Conservation (phyloP, 2,113 vertebrate species). For the Aleadryas rufinucha region DNA sequence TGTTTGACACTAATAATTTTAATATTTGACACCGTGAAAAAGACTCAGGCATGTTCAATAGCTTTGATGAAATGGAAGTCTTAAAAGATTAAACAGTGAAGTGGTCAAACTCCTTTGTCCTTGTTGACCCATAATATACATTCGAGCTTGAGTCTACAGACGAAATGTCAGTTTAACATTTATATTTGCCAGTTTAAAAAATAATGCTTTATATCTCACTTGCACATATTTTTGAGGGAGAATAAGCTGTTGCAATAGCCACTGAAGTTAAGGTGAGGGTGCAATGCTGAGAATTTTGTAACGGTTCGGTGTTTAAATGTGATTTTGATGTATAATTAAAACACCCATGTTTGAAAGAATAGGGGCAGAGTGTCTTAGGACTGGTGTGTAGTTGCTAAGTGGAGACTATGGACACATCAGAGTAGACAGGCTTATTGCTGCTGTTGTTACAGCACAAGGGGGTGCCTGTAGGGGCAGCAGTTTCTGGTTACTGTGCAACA, state of each 20-base stretch:
- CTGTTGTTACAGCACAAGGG: not conserved
- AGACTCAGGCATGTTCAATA: not conserved
- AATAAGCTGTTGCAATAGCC: not conserved
- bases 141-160: not conserved
- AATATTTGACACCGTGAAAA: not conserved
- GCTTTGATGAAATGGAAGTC: not conserved
- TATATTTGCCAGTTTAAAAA: not conserved
- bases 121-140: not conserved
- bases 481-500: not conserved
- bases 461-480: not conserved
- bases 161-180: not conserved
- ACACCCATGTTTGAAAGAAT: not conserved
- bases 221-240: not conserved
- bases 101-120: not conserved
- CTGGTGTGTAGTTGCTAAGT: not conserved
- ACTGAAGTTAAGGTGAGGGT: not conserved
- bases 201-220: not conserved
- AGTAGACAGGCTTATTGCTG: not conserved
- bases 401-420: not conserved
- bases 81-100: not conserved
- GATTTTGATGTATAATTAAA: not conserved
- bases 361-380: not conserved
- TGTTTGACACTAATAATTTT: not conserved
- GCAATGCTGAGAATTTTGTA: not conserved
- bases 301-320: accelerated